Base-by-base conservation (phyloP, 2,888 invertebrate species). In the Xylocampa areola region DNA sequence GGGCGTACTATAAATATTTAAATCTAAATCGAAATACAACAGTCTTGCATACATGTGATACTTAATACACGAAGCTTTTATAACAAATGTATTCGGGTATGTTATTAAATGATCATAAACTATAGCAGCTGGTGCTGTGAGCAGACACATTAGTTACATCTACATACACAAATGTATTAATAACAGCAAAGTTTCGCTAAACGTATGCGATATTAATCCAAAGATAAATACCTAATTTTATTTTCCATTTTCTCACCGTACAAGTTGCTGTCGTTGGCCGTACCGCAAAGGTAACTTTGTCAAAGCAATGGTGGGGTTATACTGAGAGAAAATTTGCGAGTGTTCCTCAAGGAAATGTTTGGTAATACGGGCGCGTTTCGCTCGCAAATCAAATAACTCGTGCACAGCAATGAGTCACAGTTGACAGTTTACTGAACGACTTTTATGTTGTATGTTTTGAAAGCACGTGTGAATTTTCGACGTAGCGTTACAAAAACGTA, bases 301-400 rank as follows among this genome's bases (percentile, higher is more conserved):
- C 61, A 67, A 70, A 70, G 67, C 61, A 53, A 60, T 32, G 49
- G 14, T 35, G 52, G 55, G 68, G 67, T 79, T 77, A 81, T 71
- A 77, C 61, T 47, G 43, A 64, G 52, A 48, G 59, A 59, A 76
- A 78, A 73, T 30, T 71, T 58, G 40, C 27, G 41, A 21, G 45
- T 16, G 17, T 51, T 41, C 30, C 21, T 32, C 27, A 37, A 44
- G 27, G 16, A 59, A 53, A 58, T 65, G 41, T 66, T 74, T 64
- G 45, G 51, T 52, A 21, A 21, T 21, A 40, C 51, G 35, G 33
- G 21, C 35, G 37, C 21, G 39, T 66, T 58, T 33, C 21, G 19
- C 48, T 49, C 25, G 16, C 32, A 66, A 70, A 66, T 68, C 61
- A 62, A 70, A 72, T 72, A 66, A 67, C 57, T 55, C 45, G 11